Evolutionary conservation across 2,797 vertebrate species (phyloP), one percentile per base, ranked within the genome.

Genomic region (Pempheris klunzingeri): DNA sequence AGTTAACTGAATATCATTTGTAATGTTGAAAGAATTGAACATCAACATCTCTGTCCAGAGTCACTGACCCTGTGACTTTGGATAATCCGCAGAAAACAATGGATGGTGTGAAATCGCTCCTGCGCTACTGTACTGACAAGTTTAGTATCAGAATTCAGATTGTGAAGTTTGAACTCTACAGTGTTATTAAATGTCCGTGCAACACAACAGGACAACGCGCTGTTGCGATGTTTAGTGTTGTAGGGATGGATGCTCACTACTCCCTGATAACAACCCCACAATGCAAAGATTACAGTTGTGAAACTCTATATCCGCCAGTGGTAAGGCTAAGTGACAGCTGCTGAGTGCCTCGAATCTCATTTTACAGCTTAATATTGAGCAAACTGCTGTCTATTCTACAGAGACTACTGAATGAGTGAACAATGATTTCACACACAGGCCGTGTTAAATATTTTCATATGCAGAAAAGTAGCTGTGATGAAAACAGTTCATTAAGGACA

Each of bases 401-500:
- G 63, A 3, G 28, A 13, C 5, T 5, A 44, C 28, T 44, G 53
- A 71, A 43, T 9, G n/a, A 65, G 1, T 0, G 18, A 43, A 9
- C 1, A 24, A 2, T 22, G 32, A 39, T 32, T 46, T 26, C 30
- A 38, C 22, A 28, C 17, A 22, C 28, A 24, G 59, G 7, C n/a
- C 34, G 12, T 41, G 18, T 24, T 24, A 28, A 36, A 28, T n/a
- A 28, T 44, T 36, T 39, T 52, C 46, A 73, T 58, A 0, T 0
- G 39, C 18, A 18, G 36, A 59, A n/a, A 55, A 26, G 41, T 36
- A 58, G 30, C 26, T 59, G 22, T 11, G 4, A 20, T 74, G 24
- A 41, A 53, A 76, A 49, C 12, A 55, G 32, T 58, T 69, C 14
- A 5, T 58, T 34, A 5, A 28, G 70, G 41, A 54, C 41, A 47